A percentile compares a stretch with the other conserved stretches of the same genome.
Evolutionary conservation across 2,888 invertebrate genomes (phyloP).

Genomic region (Marronus borbonicus): DNA sequence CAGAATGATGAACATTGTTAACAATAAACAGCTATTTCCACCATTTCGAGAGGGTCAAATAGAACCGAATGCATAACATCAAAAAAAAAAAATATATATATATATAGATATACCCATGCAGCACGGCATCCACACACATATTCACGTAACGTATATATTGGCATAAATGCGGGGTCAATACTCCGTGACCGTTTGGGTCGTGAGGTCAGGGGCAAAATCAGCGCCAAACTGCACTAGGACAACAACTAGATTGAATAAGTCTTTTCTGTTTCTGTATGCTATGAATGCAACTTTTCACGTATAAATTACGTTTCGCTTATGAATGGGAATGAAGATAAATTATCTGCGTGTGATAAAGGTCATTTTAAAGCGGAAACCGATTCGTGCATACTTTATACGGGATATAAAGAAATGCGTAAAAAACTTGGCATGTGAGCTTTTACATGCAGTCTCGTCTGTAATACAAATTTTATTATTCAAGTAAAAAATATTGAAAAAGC

Average conservation of each 20-base stretch:
- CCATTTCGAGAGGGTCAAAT: slow-evolving; percentile 47
- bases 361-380: neutral
- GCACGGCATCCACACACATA: slow-evolving; percentile 4
- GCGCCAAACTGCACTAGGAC: slow-evolving; percentile 57
- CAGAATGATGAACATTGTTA: slow-evolving; percentile 3
- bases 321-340: slow-evolving; percentile 1
- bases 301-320: slow-evolving; percentile 5
- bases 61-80: slow-evolving; percentile 36
- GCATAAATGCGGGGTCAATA: slow-evolving; percentile 60
- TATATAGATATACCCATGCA: neutral
- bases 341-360: neutral
- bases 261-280: slow-evolving; percentile 13
- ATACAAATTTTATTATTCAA: too few relatives aligned
- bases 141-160: slow-evolving; percentile 32
- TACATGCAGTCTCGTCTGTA: too few relatives aligned
- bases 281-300: slow-evolving; percentile 6
- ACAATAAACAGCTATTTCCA: slow-evolving; percentile 28
- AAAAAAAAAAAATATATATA: neutral
- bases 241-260: slow-evolving; percentile 45
- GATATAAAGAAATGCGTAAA: too few relatives aligned
- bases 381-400: too few relatives aligned
- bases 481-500: too few relatives aligned
- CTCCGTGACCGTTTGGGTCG: slow-evolving; percentile 62
- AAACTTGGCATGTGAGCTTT: too few relatives aligned
- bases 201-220: slow-evolving; percentile 60